Evolutionary conservation across 2,888 invertebrate genomes (phyloP), one percentile per base, ranked within the genome.

Genomic region (Erebia aethiops): DNA sequence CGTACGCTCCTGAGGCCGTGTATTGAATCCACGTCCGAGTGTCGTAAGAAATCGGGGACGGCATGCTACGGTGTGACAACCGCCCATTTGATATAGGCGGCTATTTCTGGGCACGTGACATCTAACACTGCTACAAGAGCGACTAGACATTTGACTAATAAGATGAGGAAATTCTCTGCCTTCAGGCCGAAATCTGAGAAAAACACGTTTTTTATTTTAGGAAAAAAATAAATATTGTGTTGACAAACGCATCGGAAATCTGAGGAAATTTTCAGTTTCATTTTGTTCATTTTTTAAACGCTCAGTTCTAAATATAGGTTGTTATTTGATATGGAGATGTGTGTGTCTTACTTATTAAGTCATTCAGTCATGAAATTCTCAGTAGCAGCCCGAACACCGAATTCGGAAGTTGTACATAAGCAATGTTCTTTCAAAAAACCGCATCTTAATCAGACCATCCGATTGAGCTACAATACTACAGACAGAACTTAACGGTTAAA

Each of bases 61-160:
- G 46, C 11, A 13, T 13, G n/a, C 61, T 49, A 75, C 84, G 77
- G 86, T 89, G 88, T 88, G 75, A 88, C 71, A 63, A 81, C 70
- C 74, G 77, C 76, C 77, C 71, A 75, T 82, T 82, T 87, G 7
- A 86, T 88, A 88, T 85, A 85, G 85, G 79, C 81, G 18, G 88
- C 85, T 91, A 91, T 91, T 90, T 87, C 87, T 86, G 88, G 82
- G 79, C 84, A 78, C 77, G 84, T 78, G 86, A 86, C 87, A 87
- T 83, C 86, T 84, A 82, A 87, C 83, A 80, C 85, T 81, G 87
- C 85, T 84, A 85, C 87, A 87, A 83, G 86, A 87, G 43, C 82
- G 54, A 16, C 80, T 21, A 41, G 79, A 79, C 84, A 84, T 86
- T 83, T 88, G 84, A 86, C 90, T 87, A 86, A 89, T 89, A 90